Evolutionary conservation across 2,888 invertebrate species (phyloP).

Genomic region (Oscheius sp.): DNA sequence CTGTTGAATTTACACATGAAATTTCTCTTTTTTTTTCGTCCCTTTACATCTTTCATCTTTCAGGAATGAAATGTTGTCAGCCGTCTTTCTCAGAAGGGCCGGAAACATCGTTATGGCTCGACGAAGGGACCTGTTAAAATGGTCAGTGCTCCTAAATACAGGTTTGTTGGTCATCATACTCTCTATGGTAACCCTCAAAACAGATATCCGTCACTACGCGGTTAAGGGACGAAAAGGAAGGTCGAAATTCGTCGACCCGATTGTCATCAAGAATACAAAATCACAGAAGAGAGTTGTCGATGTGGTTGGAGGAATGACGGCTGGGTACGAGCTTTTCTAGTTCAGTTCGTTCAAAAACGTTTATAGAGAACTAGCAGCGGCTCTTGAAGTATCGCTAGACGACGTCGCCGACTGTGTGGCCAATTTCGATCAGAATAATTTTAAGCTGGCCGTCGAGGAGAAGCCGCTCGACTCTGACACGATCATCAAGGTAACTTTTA

Average conservation of each 20-base stretch:
- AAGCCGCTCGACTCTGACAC: constrained; percentile 46
- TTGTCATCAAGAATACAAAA: constrained; percentile 61
- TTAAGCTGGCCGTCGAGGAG: constrained; percentile 48
- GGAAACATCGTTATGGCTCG: background rate
- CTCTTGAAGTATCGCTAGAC: constrained; percentile 49
- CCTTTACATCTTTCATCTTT: background rate
- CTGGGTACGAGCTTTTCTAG: constrained; percentile 41
- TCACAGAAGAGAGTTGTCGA: constrained; percentile 58
- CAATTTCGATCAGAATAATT: constrained; percentile 49
- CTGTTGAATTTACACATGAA: no score
- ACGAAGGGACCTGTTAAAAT: background rate
- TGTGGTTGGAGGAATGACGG: constrained; percentile 58
- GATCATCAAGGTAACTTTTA: constrained; percentile 41
- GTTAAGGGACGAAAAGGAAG: constrained; percentile 49
- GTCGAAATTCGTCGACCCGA: constrained; percentile 57
- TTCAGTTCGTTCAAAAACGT: background rate
- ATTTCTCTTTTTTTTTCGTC: no score
- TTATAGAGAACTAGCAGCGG: constrained; percentile 55
- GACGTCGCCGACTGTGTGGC: constrained; percentile 54
- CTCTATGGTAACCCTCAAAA: background rate
- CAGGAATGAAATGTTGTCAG: constrained; percentile 16
- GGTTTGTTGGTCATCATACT: background rate
- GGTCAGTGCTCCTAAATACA: background rate
- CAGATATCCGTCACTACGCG: constrained; percentile 36
- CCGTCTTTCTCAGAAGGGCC: background rate